Base-by-base conservation (phyloP, 1,140 invertebrate genomes). In the Leptinotarsa undecemlineata region DNA sequence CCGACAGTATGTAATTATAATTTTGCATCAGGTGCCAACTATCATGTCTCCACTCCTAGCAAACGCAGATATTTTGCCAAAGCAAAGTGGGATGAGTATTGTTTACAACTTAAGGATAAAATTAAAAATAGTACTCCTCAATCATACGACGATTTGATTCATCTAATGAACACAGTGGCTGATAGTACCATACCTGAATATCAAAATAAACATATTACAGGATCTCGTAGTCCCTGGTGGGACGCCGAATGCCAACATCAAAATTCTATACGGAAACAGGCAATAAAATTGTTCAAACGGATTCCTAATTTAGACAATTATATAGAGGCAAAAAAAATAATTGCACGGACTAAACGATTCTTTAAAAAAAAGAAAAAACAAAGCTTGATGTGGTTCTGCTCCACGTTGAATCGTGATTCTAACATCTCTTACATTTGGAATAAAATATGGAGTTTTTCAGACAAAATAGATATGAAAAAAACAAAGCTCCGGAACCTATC, bases 341-440 rank as follows among this genome's bases (percentile, higher is more conserved):
- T 26, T 4, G 60, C 70, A 21, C 4, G 23, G 14, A 17, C 23
- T 6, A 23, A 33, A 60, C 17, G 51, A 70, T 20, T 48, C 21
- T 26, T 48, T 4, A 71, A 71, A 60, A 26, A n/a, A 20, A 71
- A 57, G 57, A 71, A 71, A 62, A 48, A 71, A 26, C 57, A 71
- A 33, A 20, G n/a, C 11, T 21, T 71, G n/a, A 57, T 4, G 15
- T 14, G 6, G 3, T 23, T 60, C 26, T 21, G 57, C 3, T 13
- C 19, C 14, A 64, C 62, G 3, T 20, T 64, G 4, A 20, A 64
- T 17, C 15, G 21, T 2, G 23, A 64, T 19, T 23, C 21, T 3
- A 26, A 64, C 20, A 14, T 21, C 2, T 4, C 6, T 2, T 64
- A 64, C 19, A 21, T 64, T 4, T 64, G 62, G 62, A 64, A 64